Base-by-base conservation (phyloP, 2,888 invertebrate genomes). In the Dolomedes plantarius region DNA sequence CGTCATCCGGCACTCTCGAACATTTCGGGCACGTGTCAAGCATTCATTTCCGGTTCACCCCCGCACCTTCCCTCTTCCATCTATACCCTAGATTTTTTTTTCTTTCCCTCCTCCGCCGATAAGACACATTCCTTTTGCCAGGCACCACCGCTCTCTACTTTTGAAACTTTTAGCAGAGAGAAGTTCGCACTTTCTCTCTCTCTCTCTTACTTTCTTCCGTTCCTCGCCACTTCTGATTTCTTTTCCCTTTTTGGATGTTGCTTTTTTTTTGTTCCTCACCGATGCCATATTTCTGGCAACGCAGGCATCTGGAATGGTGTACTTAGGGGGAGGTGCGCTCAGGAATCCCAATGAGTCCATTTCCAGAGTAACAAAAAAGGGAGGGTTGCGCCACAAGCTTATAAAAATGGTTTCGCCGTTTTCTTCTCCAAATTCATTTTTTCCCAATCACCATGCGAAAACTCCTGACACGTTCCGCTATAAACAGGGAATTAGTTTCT, bases 31-130 rank as follows among this genome's bases (percentile, higher is more conserved):
- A 80, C 79, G 72, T 80, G 79, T 80, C 79, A 80, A 80, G 79
- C 79, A 80, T 80, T 80, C 79, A 80, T 80, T 80, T 80, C 79
- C 79, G 79, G 79, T 80, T 80, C 71, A 71, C n/a, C n/a, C n/a
- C n/a, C n/a, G n/a, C n/a, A n/a, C n/a, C n/a, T n/a, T n/a, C n/a
- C n/a, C n/a, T n/a, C n/a, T n/a, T n/a, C n/a, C n/a, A n/a, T n/a
- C n/a, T n/a, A n/a, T n/a, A n/a, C n/a, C 41, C 65, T 62, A 74
- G 36, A 36, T 36, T 64, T 71, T 28, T 64, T 65, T 62, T 62
- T 62, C n/a, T 41, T 62, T 62, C 19, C 19, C 27, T 62, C 29
- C 23, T 32, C 50, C 39, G 41, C 41, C 31, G 23, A 62, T n/a
- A 32, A 23, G 23, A 27, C 29, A 1, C 64, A 29, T 46, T 62